Evolutionary conservation across 37 sponge, comb jelly and placozoan species (phyloP).

Genomic region (Corticium candelabrum): DNA sequence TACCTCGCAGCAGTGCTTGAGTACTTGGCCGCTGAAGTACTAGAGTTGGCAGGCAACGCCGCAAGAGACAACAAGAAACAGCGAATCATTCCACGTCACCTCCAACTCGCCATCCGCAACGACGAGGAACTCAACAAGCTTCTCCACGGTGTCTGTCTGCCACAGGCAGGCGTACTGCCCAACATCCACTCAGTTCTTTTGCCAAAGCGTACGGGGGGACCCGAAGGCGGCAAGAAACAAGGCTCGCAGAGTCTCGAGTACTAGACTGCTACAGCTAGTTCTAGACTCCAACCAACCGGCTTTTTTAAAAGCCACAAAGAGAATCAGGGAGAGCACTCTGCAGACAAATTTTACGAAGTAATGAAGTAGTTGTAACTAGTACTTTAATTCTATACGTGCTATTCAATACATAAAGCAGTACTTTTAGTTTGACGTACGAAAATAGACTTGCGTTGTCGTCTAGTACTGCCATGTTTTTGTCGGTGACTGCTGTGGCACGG

Average conservation of each 20-base stretch:
- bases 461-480: no score
- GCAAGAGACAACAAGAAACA: constrained; percentile 99
- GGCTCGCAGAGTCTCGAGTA: not conserved
- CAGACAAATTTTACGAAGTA: no score
- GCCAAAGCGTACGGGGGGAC: constrained; percentile 72
- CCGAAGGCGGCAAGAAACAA: not conserved
- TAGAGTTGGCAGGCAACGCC: constrained; percentile 99
- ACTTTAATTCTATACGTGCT: no score
- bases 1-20: constrained; percentile 99
- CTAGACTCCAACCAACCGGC: not conserved
- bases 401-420: no score
- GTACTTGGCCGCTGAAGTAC: constrained; percentile 97
- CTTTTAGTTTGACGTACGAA: no score
- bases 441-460: no score
- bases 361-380: no score
- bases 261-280: not conserved
- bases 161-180: constrained; percentile 98
- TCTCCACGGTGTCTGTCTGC: constrained; percentile 88
- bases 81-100: constrained; percentile 98
- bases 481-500: not conserved
- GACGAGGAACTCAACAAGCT: constrained; percentile 99
- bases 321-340: no score
- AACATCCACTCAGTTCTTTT: constrained; percentile 99
- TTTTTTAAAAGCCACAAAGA: constrained; percentile 14
- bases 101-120: constrained; percentile 97